Evolutionary conservation across 2,113 vertebrate species (phyloP).

Genomic region (Pedionomus torquatus): DNA sequence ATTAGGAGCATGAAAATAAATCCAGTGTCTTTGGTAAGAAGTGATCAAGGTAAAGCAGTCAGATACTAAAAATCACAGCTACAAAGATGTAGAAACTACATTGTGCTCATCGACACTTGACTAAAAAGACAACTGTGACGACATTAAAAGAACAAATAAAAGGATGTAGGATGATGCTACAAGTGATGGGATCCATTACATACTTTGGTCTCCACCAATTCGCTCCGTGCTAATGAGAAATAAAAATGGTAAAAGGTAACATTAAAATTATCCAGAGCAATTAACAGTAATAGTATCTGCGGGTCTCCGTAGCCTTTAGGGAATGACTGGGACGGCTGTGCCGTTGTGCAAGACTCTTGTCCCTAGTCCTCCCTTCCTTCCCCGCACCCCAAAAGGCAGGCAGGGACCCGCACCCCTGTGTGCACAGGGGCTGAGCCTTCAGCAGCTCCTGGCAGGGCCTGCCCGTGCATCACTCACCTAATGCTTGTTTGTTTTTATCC

Average conservation of each 20-base stretch:
- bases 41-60: background rate
- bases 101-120: background rate
- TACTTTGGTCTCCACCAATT: background rate
- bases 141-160: slow-evolving; percentile 1
- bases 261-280: slow-evolving; percentile 53
- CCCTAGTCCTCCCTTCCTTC: background rate
- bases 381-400: accelerated
- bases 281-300: slow-evolving; percentile 37
- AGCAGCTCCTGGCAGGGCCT: background rate
- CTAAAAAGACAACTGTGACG: background rate
- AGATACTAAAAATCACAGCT: background rate
- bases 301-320: slow-evolving; percentile 45
- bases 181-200: background rate
- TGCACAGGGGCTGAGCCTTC: background rate
- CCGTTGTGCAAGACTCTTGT: background rate
- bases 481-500: slow-evolving; percentile 17
- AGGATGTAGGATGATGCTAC: background rate
- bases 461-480: background rate
- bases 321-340: background rate
- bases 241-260: background rate
- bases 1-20: background rate
- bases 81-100: background rate
- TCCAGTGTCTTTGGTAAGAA: background rate
- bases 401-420: accelerated
- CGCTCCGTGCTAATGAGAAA: slow-evolving; percentile 26